Base-by-base conservation (phyloP, 2,797 vertebrate species). In the Anguilla megastoma region DNA sequence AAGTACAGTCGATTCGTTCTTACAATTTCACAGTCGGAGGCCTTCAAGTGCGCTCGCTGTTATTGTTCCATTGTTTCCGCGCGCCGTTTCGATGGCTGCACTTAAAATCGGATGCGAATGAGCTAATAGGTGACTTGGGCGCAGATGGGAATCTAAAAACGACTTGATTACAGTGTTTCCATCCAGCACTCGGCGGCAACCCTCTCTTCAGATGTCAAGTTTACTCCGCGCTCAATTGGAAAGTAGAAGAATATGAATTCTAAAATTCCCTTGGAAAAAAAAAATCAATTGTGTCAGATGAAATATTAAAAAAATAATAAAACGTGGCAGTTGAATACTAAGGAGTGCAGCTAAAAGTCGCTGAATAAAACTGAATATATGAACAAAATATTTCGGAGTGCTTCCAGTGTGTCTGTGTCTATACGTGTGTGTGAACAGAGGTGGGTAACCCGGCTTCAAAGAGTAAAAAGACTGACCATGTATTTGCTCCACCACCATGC, bases 11-110 rank as follows among this genome's bases (percentile, higher is more conserved):
- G 80, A 60, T 85, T 89, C 3, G 21, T 71, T 84, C 88, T 89
- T 79, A 10, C 86, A 87, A 36, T 85, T 80, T 79, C 27, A 21
- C 50, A 33, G 33, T 88, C 27, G 16, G 30, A 58, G 58, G 84
- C 45, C 50, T 45, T 63, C 69, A 83, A 76, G 82, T 66, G 63
- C 50, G 18, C 82, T 85, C 79, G 82, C 56, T 50, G n/a, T 85
- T 89, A 87, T 85, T 87, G 80, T 79, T 85, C 58, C 87, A 86
- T 63, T 69, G 83, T 80, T 85, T 89, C 83, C 5, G 41, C 21
- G 2, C 18, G 41, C 52, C 3, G 86, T 84, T 84, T 74, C 50
- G 3, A 76, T 56, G 63, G 80, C 86, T 27, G 30, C 83, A 66
- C 79, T 41, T 36, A 50, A 54, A 27, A 69, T 69, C 41, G 60